Base-by-base conservation (phyloP, 2,797 vertebrate genomes). In the Eidolon dupreanum region DNA sequence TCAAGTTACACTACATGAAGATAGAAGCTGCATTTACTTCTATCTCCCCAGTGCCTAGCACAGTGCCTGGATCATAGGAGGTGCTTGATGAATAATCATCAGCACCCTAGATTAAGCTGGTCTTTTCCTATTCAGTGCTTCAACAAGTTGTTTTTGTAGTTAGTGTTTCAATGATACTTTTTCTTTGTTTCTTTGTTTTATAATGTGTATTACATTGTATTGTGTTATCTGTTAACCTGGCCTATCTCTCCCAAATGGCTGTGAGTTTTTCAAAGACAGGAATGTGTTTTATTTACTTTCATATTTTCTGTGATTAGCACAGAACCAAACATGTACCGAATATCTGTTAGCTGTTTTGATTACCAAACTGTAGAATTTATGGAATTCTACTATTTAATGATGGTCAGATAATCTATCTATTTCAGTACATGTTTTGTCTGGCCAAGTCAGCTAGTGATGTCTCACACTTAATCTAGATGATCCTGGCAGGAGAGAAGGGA, bases 351-450 rank as follows among this genome's bases (percentile, higher is more conserved):
- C 82, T 95, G 70, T 89, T 83, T 41, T 94, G 82, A 94, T 79
- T 86, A 79, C 24, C 68, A 70, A 92, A 53, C 8, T 82, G 59
- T 57, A 86, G 79, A 93, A 96, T 96, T 89, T 93, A 77, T 86
- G 63, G 68, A 83, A 96, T 94, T 68, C 53, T 94, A 20, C 89
- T 82, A 93, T 33, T 96, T 78, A 88, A 26, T 86, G 66, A 77
- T 19, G 24, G 17, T 75, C 53, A 90, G 73, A 86, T 78, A 63
- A 66, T 82, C 46, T 43, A 28, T 88, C 65, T 88, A 73, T 73
- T 43, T 89, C 43, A 61, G 26, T 19, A 38, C 15, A 9, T 79
- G 46, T 95, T 90, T 94, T 65, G 8, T 88, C 41, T 90, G 91
- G 85, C 36, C 38, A 87, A 41, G n/a, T 91, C 57, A 75, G 16